Evolutionary conservation across 2,113 vertebrate species (phyloP), one percentile per base, ranked within the genome.

Genomic region (Trinectes maculatus): DNA sequence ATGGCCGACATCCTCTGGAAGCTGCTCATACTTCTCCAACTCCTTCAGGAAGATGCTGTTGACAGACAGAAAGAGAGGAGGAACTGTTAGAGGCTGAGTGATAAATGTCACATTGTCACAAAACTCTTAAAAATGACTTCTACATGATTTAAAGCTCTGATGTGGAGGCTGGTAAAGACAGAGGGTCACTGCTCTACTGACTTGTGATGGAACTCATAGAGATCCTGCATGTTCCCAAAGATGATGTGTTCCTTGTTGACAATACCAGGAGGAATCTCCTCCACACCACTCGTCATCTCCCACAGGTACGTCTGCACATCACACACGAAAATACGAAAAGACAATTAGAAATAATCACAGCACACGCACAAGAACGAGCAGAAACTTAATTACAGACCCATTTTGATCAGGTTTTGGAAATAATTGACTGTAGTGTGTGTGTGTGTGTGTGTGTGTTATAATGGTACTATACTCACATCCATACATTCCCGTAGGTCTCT

Each of bases 181-280:
- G 2, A 34, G n/a, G 2, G 11, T 18, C 0, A 25, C n/a, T 36
- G 55, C 11, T 46, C 15, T 33, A 89, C 97, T 97, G 82, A 99
- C 98, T 98, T 99, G 91, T 99, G 96, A 74, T 99, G 98, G 84
- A 99, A 99, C 85, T 99, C 98, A 8, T 95, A 98, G 82, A 99
- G 96, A 71, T 99, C 98, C 91, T 97, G 97, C 97, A 99, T 99
- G 91, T 99, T 99, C 61, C 98, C 98, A 44, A 99, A 99, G 92
- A 99, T 99, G 80, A 98, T 95, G 80, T 97, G 96, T 43, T 99
- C 98, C 86, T 98, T 99, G 92, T 97, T 99, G 76, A 99, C 93
- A 44, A 99, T 99, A 31, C 98, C 98, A 40, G 95, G 92, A 37
- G 98, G 98, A 78, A 99, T 98, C 92, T 99, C 98, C 78, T 99